Evolutionary conservation across 2,113 vertebrate species (phyloP).

Genomic region (Marmota monax): DNA sequence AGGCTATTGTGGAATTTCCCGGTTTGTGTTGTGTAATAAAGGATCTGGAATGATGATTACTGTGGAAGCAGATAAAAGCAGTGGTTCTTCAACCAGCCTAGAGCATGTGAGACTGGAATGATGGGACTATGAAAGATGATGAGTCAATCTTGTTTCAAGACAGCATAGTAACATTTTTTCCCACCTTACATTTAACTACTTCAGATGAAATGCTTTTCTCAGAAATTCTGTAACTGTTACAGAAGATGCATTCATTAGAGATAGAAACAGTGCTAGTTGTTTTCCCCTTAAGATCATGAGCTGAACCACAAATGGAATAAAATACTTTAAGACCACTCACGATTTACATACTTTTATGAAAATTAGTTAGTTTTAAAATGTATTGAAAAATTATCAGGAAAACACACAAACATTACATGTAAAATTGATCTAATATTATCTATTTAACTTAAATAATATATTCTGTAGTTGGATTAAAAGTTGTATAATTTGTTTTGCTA

Average conservation of each 20-base stretch:
- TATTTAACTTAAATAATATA: not conserved
- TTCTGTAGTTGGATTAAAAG: not conserved
- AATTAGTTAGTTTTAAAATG: not conserved
- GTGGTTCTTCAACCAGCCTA: not conserved
- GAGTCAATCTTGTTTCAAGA: not conserved
- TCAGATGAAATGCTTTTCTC: constrained; percentile 10
- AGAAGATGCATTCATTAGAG: not conserved
- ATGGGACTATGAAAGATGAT: not conserved
- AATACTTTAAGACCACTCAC: not conserved
- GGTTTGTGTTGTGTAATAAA: not conserved
- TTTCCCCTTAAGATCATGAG: not conserved
- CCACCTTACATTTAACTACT: not conserved
- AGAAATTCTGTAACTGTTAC: not conserved
- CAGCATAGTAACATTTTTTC: not conserved
- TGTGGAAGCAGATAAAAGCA: not conserved
- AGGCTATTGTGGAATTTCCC: not conserved
- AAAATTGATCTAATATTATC: not conserved
- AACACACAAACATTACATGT: not conserved
- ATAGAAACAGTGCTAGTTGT: not conserved
- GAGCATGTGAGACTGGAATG: not conserved
- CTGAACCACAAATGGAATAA: not conserved
- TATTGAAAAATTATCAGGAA: not conserved
- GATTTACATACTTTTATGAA: not conserved
- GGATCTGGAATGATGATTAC: not conserved
- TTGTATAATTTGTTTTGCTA: not conserved